phyloP scores from a whole-genome alignment of 35 echinoderm and acorn worm species.

The Heliocidaris tuberculata region DNA sequence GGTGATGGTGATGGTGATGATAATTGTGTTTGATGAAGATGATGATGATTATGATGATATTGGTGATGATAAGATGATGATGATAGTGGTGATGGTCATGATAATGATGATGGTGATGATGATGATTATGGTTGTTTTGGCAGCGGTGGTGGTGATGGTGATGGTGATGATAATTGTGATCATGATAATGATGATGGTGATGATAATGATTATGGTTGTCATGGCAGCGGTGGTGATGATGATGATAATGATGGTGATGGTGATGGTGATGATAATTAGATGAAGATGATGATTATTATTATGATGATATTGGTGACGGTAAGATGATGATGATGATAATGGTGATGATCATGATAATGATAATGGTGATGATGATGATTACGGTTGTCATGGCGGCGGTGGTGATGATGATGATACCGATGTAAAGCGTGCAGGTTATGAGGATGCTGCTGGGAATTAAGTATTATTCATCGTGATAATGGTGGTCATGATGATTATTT shows the following conservation, averaged over 20 bases:
- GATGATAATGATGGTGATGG: background rate
- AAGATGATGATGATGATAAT: no score
- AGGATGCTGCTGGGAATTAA: background rate
- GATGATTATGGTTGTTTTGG: background rate
- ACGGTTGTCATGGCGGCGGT: no score
- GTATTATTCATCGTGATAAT: background rate
- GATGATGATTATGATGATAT: background rate
- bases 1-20: slow-evolving; percentile 14
- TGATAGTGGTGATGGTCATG: background rate
- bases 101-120: background rate
- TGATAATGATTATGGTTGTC: background rate
- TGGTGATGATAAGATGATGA: background rate
- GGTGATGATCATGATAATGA: no score
- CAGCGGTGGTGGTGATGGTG: background rate
- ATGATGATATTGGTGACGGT: background rate
- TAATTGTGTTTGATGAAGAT: background rate
- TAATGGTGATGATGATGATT: no score
- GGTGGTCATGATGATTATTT: background rate
- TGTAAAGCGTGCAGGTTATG: background rate
- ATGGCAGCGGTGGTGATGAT: background rate
- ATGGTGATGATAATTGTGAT: background rate
- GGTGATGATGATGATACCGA: background rate
- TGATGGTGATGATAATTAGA: background rate
- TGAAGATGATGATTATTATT: background rate
- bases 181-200: background rate